Percentiles rank a stretch among this genome's conserved stretches.
phyloP scores from a whole-genome alignment of 2,888 invertebrate genomes.

The Caenorhabditis panamensis region DNA sequence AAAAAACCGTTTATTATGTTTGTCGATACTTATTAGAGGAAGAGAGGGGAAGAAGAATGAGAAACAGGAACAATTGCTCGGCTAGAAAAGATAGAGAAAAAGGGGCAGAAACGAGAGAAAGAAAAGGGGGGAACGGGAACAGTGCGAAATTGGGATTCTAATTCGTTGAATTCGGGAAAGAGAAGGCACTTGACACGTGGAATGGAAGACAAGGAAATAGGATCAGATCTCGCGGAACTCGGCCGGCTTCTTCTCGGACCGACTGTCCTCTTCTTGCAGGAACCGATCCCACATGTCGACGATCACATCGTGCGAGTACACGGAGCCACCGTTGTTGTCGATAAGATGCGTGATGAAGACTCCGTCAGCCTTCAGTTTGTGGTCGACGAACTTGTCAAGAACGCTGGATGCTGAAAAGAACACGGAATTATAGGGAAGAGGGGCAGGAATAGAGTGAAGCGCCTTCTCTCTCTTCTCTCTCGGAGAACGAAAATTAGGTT shows the following conservation, averaged over 20 bases:
- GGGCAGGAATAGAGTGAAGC: no score
- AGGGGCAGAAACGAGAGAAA: constrained; percentile 4
- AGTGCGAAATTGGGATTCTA: constrained; percentile 21
- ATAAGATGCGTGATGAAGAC: constrained; percentile 78
- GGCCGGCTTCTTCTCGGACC: constrained; percentile 40
- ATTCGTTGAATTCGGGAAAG: constrained; percentile 11
- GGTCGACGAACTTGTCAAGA: constrained; percentile 73
- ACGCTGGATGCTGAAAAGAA: constrained; percentile 68
- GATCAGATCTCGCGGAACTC: constrained; percentile 49
- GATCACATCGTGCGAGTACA: constrained; percentile 79
- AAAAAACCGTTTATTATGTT: constrained; percentile 52
- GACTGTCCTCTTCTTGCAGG: constrained; percentile 66
- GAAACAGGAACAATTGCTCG: constrained; percentile 31
- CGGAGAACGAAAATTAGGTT: no score
- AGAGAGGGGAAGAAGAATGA: constrained; percentile 1
- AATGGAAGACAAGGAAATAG: not conserved
- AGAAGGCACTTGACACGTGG: constrained; percentile 29
- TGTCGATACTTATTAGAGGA: constrained; percentile 50
- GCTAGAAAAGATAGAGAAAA: constrained; percentile 41
- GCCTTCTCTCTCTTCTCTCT: no score
- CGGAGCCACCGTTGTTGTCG: constrained; percentile 80
- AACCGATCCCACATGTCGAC: constrained; percentile 76
- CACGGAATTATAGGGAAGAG: no score
- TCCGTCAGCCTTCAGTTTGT: constrained; percentile 75
- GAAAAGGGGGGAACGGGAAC: constrained; percentile 16